Evolutionary conservation across 2,797 vertebrate species (phyloP).

Genomic region (Chrysocyon brachyurus): DNA sequence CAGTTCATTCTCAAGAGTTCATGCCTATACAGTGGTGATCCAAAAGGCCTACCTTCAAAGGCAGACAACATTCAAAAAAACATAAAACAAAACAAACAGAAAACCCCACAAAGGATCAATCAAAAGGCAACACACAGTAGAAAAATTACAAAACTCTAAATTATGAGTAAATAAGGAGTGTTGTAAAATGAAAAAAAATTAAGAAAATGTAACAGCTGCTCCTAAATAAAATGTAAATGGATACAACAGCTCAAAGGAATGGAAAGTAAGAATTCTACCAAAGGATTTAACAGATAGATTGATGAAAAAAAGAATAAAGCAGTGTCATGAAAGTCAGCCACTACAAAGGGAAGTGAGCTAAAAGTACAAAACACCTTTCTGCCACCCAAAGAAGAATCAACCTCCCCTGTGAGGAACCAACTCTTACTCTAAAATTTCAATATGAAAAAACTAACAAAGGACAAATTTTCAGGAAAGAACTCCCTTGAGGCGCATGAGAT

Average conservation of each 20-base stretch:
- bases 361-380: neutral
- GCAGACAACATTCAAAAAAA: neutral
- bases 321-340: neutral
- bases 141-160: neutral
- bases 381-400: neutral
- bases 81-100: neutral
- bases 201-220: neutral
- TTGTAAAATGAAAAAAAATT: neutral
- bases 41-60: neutral
- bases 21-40: neutral
- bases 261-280: slow-evolving; percentile 8
- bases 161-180: neutral
- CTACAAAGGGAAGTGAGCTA: neutral
- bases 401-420: neutral
- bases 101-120: neutral
- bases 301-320: neutral
- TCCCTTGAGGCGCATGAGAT: neutral
- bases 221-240: slow-evolving; percentile 26
- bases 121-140: neutral
- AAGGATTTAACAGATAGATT: neutral
- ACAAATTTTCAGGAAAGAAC: neutral
- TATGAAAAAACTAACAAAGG: neutral
- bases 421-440: neutral
- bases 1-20: neutral
- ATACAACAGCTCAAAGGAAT: neutral